Evolutionary conservation across 2,113 vertebrate species (phyloP), one percentile per base, ranked within the genome.

Genomic region (Leucopternis melanops): DNA sequence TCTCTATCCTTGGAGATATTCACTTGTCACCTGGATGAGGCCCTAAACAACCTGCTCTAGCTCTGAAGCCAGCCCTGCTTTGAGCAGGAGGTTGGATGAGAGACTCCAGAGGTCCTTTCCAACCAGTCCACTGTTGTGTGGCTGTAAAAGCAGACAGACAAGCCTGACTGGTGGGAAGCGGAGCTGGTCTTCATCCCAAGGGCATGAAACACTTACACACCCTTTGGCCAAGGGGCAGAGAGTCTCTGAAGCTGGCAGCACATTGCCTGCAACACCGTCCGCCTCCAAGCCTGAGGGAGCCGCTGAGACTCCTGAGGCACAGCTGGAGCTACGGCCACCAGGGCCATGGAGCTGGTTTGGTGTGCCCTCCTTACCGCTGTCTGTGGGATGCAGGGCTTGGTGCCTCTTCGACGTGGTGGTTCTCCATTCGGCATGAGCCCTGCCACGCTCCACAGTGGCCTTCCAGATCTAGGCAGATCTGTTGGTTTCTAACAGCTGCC

Each of bases 391-490:
- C 49, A 31, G 75, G 23, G 13, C 36, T 55, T 26, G 22, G 27
- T 79, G 65, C 58, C 42, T 67, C n/a, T 61, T 38, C 54, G 54
- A 44, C 1, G 1, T 36, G 70, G 19, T 45, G 32, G 58, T 36
- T 78, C 32, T 38, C 36, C 1, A 0, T 50, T 44, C 0, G 0
- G 32, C 42, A 14, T 4, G 7, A 55, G 11, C 42, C 11, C 47
- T 61, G 54, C 72, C 47, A 14, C 0, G 0, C 38, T 83, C 44
- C 59, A 12, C 5, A 1, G 42, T 34, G 79, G 42, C 38, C 58
- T 55, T 57, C 42, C 50, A 74, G 23, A 36, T 34, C 40, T 16
- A 8, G 50, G 49, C 47, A 2, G 1, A 34, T 44, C 32, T 42
- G 23, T 18, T 47, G 67, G 55, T 52, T 90, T 81, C 78, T 66